These are phyloP conservation scores for Fragum whitleyi DNA, from an alignment of 2,888 invertebrate species.

Conservation along the genomic window DNA sequence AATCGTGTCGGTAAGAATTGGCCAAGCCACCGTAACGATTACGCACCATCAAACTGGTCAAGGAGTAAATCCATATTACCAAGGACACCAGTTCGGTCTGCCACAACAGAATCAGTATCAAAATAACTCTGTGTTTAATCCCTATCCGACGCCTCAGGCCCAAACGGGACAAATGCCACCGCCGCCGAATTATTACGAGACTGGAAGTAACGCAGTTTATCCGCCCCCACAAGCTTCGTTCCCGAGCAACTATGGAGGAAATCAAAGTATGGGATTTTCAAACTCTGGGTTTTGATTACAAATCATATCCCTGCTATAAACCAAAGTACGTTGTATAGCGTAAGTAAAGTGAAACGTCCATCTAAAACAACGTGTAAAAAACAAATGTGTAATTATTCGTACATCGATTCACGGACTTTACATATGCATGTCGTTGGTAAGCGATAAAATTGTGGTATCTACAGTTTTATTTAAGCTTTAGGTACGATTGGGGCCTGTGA, in stretches of 20 bases:
- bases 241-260: not conserved
- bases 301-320: too few species aligned
- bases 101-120: not conserved
- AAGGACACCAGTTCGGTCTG: not conserved
- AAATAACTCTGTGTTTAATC: not conserved
- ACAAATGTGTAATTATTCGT: too few species aligned
- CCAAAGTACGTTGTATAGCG: too few species aligned
- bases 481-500: too few species aligned
- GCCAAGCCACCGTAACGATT: not conserved
- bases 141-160: not conserved
- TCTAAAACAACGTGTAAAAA: too few species aligned
- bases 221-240: conserved; percentile 2
- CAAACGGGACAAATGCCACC: not conserved
- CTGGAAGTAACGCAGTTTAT: not conserved
- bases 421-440: too few species aligned
- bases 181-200: not conserved
- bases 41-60: not conserved
- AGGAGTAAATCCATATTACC: not conserved
- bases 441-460: too few species aligned
- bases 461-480: too few species aligned
- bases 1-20: not conserved
- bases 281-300: too few species aligned
- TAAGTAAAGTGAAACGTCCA: too few species aligned
- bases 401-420: too few species aligned
- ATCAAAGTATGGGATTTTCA: too few species aligned